Evolutionary conservation across 2,113 vertebrate species (phyloP), one percentile per base, ranked within the genome.

Genomic region (Podarcis cretensis): DNA sequence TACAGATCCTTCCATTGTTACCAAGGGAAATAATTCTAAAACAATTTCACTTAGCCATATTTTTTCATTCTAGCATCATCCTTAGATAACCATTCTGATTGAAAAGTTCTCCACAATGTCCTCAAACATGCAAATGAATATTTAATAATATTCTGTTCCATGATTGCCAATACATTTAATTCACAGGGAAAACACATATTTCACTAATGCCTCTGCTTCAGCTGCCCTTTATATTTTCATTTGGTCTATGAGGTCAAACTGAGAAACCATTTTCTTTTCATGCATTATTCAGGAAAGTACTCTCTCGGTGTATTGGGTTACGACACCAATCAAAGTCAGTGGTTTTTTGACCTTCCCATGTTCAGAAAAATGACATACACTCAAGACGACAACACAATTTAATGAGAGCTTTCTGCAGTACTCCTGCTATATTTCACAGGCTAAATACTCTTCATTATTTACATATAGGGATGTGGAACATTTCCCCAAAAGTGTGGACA

Each of bases 291-390:
- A 83, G 37, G 71, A 88, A 83, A 83, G 57, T 30, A 65, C 59
- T 83, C 80, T 76, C 80, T 76, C 13, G 13, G 35, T 88, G 63
- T 69, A 78, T 78, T 48, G 18, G 59, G 43, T 89, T 89, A 57
- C 73, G 48, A n/a, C 59, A 84, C 21, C 43, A 77, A 77, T 43
- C 92, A 90, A 94, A 88, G 40, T 73, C 89, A 91, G 89, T 87
- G 6, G 78, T 89, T 90, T 91, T 89, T 84, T 54, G 89, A 93
- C 92, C 89, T 92, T 90, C 88, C 90, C 89, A 91, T 59, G 86
- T 82, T 89, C 89, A 90, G 89, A 81, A 89, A 86, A 94, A 75
- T 86, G 91, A 94, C 89, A 84, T 81, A 91, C 85, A 90, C 91
- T 94, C 89, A 93, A 90, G 90, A 90, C 86, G 91, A 79, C 75